These are phyloP conservation scores for Oeneis ivallda DNA, from an alignment of 2,888 invertebrate genomes.

Conservation along the genomic window DNA sequence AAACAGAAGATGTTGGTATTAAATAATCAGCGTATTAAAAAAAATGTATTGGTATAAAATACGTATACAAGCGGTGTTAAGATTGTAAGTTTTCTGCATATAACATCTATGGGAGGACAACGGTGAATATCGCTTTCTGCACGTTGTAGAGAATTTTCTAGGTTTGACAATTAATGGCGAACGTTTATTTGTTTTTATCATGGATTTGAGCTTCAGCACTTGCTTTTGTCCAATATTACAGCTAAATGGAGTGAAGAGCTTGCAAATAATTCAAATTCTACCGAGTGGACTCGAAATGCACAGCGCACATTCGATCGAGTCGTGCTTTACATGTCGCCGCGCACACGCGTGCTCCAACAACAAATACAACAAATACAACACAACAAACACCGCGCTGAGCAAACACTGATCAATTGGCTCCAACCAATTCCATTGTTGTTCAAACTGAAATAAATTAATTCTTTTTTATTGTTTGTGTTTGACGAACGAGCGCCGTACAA, in stretches of 20 bases:
- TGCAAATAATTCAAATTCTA: background rate
- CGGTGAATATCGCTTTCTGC: too few species aligned
- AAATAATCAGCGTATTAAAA: too few species aligned
- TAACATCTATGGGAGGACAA: too few species aligned
- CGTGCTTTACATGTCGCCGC: background rate
- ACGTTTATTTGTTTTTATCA: too few species aligned
- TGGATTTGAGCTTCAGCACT: too few species aligned
- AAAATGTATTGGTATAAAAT: too few species aligned
- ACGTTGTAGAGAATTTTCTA: too few species aligned
- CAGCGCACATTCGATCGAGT: background rate
- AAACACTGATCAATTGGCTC: background rate
- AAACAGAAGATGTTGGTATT: too few species aligned
- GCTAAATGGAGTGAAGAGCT: background rate
- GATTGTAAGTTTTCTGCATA: too few species aligned
- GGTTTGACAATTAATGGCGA: too few species aligned
- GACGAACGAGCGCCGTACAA: background rate
- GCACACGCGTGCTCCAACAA: background rate
- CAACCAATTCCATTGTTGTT: background rate
- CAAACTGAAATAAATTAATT: constrained; percentile 7
- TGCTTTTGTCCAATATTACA: background rate
- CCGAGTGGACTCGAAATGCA: background rate
- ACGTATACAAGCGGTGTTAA: too few species aligned
- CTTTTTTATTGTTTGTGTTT: background rate
- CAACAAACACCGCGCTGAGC: background rate
- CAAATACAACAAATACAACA: background rate